Evolutionary conservation across 2,888 invertebrate genomes (phyloP).

Genomic region (Notodonta dromedarius): DNA sequence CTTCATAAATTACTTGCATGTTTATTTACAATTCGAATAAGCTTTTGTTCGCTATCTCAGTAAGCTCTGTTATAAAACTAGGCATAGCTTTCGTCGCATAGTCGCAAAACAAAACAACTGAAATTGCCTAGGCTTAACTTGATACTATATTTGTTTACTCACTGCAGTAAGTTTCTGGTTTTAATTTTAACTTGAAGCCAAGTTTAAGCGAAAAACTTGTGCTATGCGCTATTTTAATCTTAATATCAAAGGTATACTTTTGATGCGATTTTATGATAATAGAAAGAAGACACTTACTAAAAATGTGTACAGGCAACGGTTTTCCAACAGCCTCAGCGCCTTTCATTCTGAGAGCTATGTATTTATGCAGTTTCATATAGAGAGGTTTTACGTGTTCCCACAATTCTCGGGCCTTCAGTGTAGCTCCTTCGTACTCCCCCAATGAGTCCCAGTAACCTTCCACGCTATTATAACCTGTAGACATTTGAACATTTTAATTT

Average conservation of each 20-base stretch:
- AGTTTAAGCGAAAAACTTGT: slow-evolving; percentile 3
- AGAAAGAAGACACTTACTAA: slow-evolving; percentile 74
- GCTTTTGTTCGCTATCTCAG: background rate
- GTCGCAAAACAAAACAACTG: slow-evolving; percentile 13
- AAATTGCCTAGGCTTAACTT: slow-evolving; percentile 21
- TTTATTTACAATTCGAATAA: background rate
- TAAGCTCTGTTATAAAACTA: slow-evolving; percentile 5
- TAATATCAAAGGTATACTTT: too few species aligned
- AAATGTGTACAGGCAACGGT: slow-evolving; percentile 76
- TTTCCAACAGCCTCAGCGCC: slow-evolving; percentile 75
- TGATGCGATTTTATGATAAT: too few species aligned
- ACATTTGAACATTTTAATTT: slow-evolving; percentile 17
- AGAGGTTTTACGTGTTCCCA: slow-evolving; percentile 83
- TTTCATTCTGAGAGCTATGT: slow-evolving; percentile 75
- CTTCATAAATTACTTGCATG: background rate
- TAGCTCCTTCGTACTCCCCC: slow-evolving; percentile 79
- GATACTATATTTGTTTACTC: slow-evolving; percentile 23
- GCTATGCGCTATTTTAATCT: slow-evolving; percentile 6
- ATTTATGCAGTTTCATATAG: slow-evolving; percentile 81
- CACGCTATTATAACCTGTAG: slow-evolving; percentile 66
- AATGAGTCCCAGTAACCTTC: slow-evolving; percentile 84
- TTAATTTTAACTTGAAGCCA: slow-evolving; percentile 30
- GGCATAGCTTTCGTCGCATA: slow-evolving; percentile 4
- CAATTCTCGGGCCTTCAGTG: slow-evolving; percentile 76
- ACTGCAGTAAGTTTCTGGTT: slow-evolving; percentile 20